These are phyloP conservation scores for Chaetogeoica ovagalla DNA, from an alignment of 2,888 invertebrate genomes.

Conservation along the genomic window DNA sequence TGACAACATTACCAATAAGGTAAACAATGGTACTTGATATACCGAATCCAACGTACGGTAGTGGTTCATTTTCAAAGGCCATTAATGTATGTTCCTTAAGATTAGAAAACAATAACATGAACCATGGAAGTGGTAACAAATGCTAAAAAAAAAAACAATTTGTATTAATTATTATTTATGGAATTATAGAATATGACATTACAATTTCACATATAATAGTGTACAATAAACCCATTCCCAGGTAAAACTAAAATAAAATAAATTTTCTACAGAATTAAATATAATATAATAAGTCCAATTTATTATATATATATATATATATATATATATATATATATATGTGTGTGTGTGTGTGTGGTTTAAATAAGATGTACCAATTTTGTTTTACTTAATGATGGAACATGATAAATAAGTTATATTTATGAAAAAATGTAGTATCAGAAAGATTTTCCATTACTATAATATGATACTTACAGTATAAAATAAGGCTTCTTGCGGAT, in stretches of 20 bases:
- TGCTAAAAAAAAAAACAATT: slow-evolving; percentile 66
- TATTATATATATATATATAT: neutral
- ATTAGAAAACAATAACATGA: slow-evolving; percentile 77
- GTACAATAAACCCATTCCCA: neutral
- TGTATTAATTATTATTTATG: neutral
- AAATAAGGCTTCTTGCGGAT: slow-evolving; percentile 84
- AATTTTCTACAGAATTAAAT: neutral
- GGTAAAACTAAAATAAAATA: neutral
- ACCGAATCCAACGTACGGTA: slow-evolving; percentile 66
- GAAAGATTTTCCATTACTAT: neutral
- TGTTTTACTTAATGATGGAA: too few relatives aligned
- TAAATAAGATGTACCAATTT: too few relatives aligned
- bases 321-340: too few relatives aligned
- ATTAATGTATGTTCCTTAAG: slow-evolving; percentile 75
- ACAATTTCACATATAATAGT: neutral
- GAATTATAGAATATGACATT: neutral
- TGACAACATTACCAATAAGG: slow-evolving; percentile 78
- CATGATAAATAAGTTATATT: too few relatives aligned
- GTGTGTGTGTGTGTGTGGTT: too few relatives aligned
- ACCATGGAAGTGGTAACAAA: slow-evolving; percentile 85
- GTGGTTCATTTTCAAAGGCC: slow-evolving; percentile 69
- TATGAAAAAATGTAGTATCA: too few relatives aligned
- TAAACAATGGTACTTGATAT: slow-evolving; percentile 78
- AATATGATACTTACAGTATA: slow-evolving; percentile 68
- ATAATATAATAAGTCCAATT: too few relatives aligned